Evolutionary conservation across 2,113 vertebrate genomes (phyloP), one percentile per base, ranked within the genome.

Genomic region (Erythrolamprus reginae): DNA sequence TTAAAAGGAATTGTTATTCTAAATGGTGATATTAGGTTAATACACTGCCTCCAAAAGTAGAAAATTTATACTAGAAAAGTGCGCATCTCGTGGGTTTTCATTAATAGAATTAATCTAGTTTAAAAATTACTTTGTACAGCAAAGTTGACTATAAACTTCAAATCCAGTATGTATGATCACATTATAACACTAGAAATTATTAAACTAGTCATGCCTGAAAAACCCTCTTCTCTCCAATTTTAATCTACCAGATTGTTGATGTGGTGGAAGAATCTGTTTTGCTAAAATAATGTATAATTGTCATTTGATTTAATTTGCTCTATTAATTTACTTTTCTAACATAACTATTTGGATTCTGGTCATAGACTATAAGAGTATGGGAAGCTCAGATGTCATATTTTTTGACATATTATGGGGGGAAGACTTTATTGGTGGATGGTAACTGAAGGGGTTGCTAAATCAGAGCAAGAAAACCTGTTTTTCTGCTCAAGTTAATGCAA

Each of bases 401-500:
- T 86, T 38, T 85, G 23, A 38, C 2, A 55, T 55, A 42, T 53
- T 87, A 56, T 5, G 9, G 5, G 85, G 23, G 85, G 4, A 61
- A 10, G 26, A 61, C 61, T 56, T 45, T 47, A 45, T 56, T 87
- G 42, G 24, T 87, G 28, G 42, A 87, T 58, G 24, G 53, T 47
- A 58, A 45, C 86, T 47, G 47, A 55, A 21, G 7, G 55, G 86
- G 13, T 61, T 45, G 56, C 45, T 87, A 58, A 61, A 23, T 51
- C 53, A 21, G n/a, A 86, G 53, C 86, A 87, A 87, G 53, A 61
- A 61, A 88, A 88, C 86, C 55, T 48, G 42, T 88, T 88, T 88
- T 61, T 48, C 86, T 88, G 55, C 86, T 58, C 26, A 61, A 28
- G 7, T 45, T 47, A 19, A 88, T 88, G 86, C 38, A 87, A 47